phyloP scores from a whole-genome alignment of 1,140 invertebrate genomes.

The Archegozetes longisetosus region DNA sequence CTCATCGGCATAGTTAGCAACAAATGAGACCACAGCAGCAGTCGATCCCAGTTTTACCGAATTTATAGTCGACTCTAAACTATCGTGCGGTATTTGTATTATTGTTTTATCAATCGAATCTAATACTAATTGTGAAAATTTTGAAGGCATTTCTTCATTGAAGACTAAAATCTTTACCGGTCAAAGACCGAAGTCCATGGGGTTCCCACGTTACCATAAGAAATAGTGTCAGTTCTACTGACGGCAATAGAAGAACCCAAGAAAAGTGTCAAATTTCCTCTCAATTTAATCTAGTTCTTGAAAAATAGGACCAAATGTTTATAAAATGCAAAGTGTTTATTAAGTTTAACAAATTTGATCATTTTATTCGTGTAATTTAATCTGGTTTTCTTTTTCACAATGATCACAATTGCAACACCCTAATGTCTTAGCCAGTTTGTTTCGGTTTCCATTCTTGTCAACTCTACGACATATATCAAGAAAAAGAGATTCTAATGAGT shows the following conservation, averaged over 20 bases:
- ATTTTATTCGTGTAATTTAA: not conserved
- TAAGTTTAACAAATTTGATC: not conserved
- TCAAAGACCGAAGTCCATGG: conserved; percentile 51
- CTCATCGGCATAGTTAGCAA: conserved; percentile 4
- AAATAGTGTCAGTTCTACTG: conserved; percentile 81
- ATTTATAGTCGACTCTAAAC: not conserved
- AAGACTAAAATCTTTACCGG: conserved; percentile 74
- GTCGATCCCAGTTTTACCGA: conserved; percentile 10
- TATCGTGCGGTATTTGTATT: not conserved
- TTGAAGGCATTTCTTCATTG: conserved; percentile 24
- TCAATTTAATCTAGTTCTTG: conserved; percentile 13
- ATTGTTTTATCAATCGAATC: not conserved
- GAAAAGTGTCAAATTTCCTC: conserved; percentile 23
- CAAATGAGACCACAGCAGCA: conserved; percentile 6
- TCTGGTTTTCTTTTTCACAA: not conserved
- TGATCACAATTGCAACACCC: not conserved
- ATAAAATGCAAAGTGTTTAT: not conserved
- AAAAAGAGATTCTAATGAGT: conserved; percentile 56
- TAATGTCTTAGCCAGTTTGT: too few species aligned
- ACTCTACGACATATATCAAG: conserved; percentile 49
- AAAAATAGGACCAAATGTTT: not conserved
- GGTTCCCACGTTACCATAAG: conserved; percentile 81
- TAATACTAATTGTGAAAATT: not conserved
- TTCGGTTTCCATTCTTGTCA: not conserved
- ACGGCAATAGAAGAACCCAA: conserved; percentile 76